Evolutionary conservation across 1,140 invertebrate species (phyloP).

Genomic region (Scaptomyza pallida): DNA sequence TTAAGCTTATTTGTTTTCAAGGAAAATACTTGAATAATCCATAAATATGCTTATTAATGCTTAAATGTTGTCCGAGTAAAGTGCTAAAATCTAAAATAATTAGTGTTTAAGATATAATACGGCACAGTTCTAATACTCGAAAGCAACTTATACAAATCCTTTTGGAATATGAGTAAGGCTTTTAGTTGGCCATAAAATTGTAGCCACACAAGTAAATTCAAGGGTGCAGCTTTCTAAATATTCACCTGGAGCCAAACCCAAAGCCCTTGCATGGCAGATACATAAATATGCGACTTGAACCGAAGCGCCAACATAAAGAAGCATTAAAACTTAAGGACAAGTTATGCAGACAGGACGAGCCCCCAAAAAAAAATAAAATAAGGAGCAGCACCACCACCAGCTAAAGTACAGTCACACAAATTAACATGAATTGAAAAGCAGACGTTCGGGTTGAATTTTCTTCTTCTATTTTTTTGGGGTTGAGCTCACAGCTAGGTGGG

Average conservation of each 20-base stretch:
- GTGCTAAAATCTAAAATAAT: too few relatives aligned
- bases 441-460: constrained; percentile 11
- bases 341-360: constrained; percentile 23
- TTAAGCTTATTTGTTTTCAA: too few relatives aligned
- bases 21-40: too few relatives aligned
- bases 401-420: constrained; percentile 56
- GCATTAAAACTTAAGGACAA: constrained; percentile 52
- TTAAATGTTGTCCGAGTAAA: too few relatives aligned
- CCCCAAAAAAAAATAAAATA: constrained; percentile 5
- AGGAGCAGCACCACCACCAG: constrained; percentile 16
- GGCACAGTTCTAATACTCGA: too few relatives aligned
- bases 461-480: too few relatives aligned
- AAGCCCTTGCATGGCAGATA: neutral
- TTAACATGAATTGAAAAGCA: constrained; percentile 41
- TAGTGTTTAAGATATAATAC: too few relatives aligned
- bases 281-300: constrained; percentile 35
- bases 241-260: constrained; percentile 40
- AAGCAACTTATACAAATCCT: neutral
- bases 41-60: too few relatives aligned
- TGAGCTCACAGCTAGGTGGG: too few relatives aligned
- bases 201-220: neutral
- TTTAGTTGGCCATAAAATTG: constrained; percentile 12
- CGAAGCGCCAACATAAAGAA: constrained; percentile 50
- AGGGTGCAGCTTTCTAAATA: constrained; percentile 21
- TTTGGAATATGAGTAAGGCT: neutral